Evolutionary conservation across 1,140 invertebrate species (phyloP).

Genomic region (Drosophila orena): DNA sequence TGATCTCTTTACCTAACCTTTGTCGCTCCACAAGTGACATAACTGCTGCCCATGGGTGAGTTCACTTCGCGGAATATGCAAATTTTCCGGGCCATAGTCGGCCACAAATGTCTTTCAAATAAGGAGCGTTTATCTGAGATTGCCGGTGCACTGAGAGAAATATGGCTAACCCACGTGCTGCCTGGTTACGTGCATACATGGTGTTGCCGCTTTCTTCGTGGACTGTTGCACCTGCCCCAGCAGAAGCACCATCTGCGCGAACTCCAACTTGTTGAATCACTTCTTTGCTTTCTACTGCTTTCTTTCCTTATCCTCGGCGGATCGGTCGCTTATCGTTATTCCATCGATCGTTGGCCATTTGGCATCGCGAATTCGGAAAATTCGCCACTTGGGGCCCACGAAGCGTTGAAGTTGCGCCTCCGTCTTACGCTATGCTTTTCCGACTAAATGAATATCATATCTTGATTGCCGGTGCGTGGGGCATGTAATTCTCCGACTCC

Average conservation of each 20-base stretch:
- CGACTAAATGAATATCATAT: slow-evolving; percentile 68
- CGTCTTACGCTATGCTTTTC: slow-evolving; percentile 23
- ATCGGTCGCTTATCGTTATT: slow-evolving; percentile 37
- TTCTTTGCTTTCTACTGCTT: slow-evolving; percentile 13
- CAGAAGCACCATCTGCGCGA: slow-evolving; percentile 4
- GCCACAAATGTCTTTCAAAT: slow-evolving; percentile 54
- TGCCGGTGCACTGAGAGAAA: slow-evolving; percentile 24
- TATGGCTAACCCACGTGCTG: too few species aligned
- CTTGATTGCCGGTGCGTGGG: slow-evolving; percentile 54
- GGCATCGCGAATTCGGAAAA: background rate
- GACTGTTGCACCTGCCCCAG: slow-evolving; percentile 21
- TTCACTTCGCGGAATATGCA: slow-evolving; percentile 35
- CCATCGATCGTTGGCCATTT: slow-evolving; percentile 35
- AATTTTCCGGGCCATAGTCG: slow-evolving; percentile 36
- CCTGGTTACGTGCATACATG: background rate
- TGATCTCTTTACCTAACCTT: slow-evolving; percentile 72
- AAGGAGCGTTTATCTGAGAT: slow-evolving; percentile 9
- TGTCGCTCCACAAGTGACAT: slow-evolving; percentile 50
- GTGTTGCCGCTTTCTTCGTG: slow-evolving; percentile 8
- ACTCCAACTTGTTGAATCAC: slow-evolving; percentile 25
- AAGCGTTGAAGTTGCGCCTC: slow-evolving; percentile 30
- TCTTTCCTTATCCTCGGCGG: slow-evolving; percentile 34
- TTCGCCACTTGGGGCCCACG: background rate
- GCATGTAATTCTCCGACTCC: slow-evolving; percentile 56
- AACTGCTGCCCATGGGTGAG: slow-evolving; percentile 37